phyloP scores from a whole-genome alignment of 2,113 vertebrate species.

The Myanophis thanlyinensis region DNA sequence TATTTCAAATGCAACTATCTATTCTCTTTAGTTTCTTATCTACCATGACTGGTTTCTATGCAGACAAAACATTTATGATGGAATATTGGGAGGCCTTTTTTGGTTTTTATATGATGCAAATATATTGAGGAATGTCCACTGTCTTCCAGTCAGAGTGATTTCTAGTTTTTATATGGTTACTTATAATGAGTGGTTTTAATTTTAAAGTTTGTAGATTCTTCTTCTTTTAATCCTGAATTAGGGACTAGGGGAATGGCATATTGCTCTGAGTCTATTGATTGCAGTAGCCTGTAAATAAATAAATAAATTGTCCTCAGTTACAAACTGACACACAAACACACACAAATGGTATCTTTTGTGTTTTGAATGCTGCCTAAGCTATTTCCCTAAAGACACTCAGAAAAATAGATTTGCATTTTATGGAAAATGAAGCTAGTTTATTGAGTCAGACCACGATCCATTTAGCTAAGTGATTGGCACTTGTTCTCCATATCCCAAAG shows the following conservation, averaged over 20 bases:
- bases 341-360: not conserved
- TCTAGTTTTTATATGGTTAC: not conserved
- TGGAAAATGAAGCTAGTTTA: not conserved
- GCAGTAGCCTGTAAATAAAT: not conserved
- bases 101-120: conserved; percentile 55
- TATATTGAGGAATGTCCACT: conserved; percentile 5
- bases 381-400: not conserved
- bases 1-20: conserved; percentile 5
- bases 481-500: no score
- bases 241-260: not conserved
- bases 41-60: conserved; percentile 36
- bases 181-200: conserved; percentile 6
- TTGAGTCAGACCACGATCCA: not conserved
- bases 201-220: not conserved
- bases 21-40: not conserved
- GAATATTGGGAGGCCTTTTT: conserved; percentile 53
- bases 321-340: not conserved
- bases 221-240: not conserved
- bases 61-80: conserved; percentile 46
- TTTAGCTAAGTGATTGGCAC: not conserved
- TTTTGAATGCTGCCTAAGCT: not conserved
- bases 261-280: not conserved
- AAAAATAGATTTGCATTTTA: not conserved
- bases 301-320: not conserved
- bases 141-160: conserved; percentile 43